These are phyloP conservation scores for Mystacides longicornis DNA, from an alignment of 2,888 invertebrate species.

Conservation along the genomic window DNA sequence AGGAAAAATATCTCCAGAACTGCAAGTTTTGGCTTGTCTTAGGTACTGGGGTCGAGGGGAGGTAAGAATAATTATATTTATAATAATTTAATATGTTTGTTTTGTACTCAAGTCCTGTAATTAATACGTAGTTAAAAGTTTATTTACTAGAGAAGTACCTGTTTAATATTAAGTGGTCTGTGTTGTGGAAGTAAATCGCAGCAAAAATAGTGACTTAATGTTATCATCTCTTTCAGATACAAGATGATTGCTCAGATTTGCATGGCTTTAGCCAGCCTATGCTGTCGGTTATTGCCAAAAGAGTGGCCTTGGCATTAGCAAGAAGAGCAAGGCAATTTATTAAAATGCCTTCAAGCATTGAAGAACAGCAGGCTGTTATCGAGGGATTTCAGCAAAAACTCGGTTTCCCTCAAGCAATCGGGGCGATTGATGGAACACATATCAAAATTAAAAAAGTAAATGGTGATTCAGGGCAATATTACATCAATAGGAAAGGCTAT, in stretches of 20 bases:
- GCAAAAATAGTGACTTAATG: not conserved
- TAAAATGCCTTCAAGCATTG: slow-evolving; percentile 3
- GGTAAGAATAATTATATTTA: slow-evolving; percentile 2
- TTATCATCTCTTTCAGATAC: slow-evolving; percentile 8
- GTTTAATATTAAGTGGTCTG: not conserved
- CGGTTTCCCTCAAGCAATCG: slow-evolving; percentile 12
- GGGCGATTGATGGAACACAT: slow-evolving; percentile 22
- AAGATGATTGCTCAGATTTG: slow-evolving; percentile 8
- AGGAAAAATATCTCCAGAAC: slow-evolving; percentile 12
- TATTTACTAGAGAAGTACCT: not conserved
- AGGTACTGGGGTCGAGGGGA: slow-evolving; percentile 7
- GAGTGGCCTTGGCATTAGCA: slow-evolving; percentile 9
- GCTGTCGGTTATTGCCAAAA: not conserved
- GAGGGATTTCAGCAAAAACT: slow-evolving; percentile 7
- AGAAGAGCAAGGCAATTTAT: not conserved
- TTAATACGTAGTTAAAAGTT: not conserved
- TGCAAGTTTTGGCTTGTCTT: slow-evolving; percentile 15
- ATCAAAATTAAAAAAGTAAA: slow-evolving; percentile 21
- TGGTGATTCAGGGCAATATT: slow-evolving; percentile 11
- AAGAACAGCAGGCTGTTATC: slow-evolving; percentile 1
- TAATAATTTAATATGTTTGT: not conserved
- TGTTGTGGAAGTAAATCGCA: not conserved
- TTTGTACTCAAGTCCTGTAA: not conserved
- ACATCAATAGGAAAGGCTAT: slow-evolving; percentile 9
- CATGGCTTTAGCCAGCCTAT: slow-evolving; percentile 11